Percentiles rank a stretch among this genome's conserved stretches.
phyloP scores from a whole-genome alignment of 2,113 vertebrate genomes.

The Amia ocellicauda region DNA sequence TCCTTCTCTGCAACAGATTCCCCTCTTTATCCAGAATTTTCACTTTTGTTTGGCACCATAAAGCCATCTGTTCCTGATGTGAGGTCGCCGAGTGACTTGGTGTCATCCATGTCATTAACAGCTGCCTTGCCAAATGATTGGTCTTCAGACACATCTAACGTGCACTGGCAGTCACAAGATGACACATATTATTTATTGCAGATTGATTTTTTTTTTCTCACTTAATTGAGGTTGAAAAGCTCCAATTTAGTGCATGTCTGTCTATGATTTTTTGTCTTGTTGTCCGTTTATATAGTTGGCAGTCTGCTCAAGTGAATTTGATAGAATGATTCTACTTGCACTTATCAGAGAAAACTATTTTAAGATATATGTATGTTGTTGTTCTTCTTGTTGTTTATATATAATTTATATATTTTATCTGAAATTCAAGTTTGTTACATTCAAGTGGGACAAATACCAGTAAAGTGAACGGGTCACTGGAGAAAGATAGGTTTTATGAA shows the following conservation, averaged over 20 bases:
- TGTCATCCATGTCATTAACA: slow-evolving; percentile 51
- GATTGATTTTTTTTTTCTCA: slow-evolving; percentile 35
- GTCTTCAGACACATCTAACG: slow-evolving; percentile 32
- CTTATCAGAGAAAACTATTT: neutral
- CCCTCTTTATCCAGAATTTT: neutral
- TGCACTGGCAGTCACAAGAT: slow-evolving; percentile 43
- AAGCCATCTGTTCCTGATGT: slow-evolving; percentile 31
- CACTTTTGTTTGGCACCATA: slow-evolving; percentile 1
- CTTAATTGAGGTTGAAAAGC: slow-evolving; percentile 46
- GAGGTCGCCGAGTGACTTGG: slow-evolving; percentile 32
- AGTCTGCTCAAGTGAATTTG: slow-evolving; percentile 9
- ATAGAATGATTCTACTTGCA: slow-evolving; percentile 19
- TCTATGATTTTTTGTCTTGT: slow-evolving; percentile 13
- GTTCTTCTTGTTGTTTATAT: neutral
- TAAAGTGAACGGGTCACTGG: neutral
- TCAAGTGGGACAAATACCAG: no score
- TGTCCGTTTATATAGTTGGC: slow-evolving; percentile 16
- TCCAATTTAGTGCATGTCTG: slow-evolving; percentile 9
- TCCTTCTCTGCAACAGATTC: slow-evolving; percentile 41
- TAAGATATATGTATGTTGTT: neutral
- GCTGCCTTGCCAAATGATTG: slow-evolving; percentile 41
- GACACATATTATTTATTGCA: slow-evolving; percentile 43
- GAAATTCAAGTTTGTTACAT: no score
- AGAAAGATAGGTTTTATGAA: neutral
- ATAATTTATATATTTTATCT: neutral